Conservation (phyloP, 1,140 invertebrate genomes). For the Heliconius hewitsoni region DNA sequence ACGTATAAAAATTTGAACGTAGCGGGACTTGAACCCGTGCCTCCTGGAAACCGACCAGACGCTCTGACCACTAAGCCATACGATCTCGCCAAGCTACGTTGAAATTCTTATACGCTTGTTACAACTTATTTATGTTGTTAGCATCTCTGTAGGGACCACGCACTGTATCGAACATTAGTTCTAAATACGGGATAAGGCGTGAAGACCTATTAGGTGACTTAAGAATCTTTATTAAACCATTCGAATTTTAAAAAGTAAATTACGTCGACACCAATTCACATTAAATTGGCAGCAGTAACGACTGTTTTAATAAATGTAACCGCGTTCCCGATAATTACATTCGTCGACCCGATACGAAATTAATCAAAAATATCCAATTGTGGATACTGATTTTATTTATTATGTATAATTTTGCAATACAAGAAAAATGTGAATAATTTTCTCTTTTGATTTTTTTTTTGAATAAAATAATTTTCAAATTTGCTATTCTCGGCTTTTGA, state of each 20-base stretch:
- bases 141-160: too few species aligned
- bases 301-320: conserved; percentile 13
- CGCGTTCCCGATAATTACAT: conserved; percentile 6
- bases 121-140: too few species aligned
- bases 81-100: too few species aligned
- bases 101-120: too few species aligned
- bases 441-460: not conserved
- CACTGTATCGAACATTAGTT: too few species aligned
- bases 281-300: not conserved
- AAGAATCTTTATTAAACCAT: not conserved
- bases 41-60: too few species aligned
- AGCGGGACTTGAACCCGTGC: too few species aligned
- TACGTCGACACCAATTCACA: not conserved
- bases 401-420: not conserved
- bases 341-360: not conserved
- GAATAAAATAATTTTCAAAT: not conserved
- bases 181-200: too few species aligned
- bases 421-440: not conserved
- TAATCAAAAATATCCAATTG: conserved; percentile 13
- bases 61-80: too few species aligned
- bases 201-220: not conserved
- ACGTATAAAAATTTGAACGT: too few species aligned
- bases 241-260: not conserved
- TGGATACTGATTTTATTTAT: not conserved
- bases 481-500: too few species aligned